These are phyloP conservation scores for Hedya salicella DNA, from an alignment of 2,888 invertebrate species.

Conservation along the genomic window DNA sequence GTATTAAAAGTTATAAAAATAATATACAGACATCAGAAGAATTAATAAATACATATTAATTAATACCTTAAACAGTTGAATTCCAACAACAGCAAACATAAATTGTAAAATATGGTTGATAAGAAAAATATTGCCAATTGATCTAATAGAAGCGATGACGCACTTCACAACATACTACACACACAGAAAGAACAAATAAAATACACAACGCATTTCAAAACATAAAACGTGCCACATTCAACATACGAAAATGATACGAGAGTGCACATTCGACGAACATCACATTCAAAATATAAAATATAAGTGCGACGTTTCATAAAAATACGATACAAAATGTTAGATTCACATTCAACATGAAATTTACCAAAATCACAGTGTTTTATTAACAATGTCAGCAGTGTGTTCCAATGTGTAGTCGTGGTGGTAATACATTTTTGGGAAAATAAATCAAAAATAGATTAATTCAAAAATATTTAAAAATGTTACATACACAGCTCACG, in stretches of 20 bases:
- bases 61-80: constrained; percentile 98
- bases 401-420: constrained; percentile 66
- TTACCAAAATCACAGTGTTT: constrained; percentile 43
- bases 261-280: background rate
- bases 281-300: background rate
- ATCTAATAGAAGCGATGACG: constrained; percentile 98
- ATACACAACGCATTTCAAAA: constrained; percentile 51
- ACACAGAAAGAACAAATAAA: constrained; percentile 50
- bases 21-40: constrained; percentile 24
- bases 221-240: constrained; percentile 48
- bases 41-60: constrained; percentile 56
- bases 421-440: constrained; percentile 58
- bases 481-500: constrained; percentile 68
- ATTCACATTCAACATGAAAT: constrained; percentile 44
- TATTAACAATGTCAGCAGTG: constrained; percentile 53
- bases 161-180: constrained; percentile 99
- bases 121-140: constrained; percentile 99
- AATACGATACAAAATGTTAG: constrained; percentile 21
- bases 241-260: too few relatives aligned
- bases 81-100: constrained; percentile 99
- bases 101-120: constrained; percentile 99
- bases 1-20: background rate
- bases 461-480: constrained; percentile 55
- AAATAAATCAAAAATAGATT: constrained; percentile 60
- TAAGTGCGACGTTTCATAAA: background rate